These are phyloP conservation scores for Chaetodon trifasciatus DNA, from an alignment of 2,797 vertebrate species.

Conservation along the genomic window DNA sequence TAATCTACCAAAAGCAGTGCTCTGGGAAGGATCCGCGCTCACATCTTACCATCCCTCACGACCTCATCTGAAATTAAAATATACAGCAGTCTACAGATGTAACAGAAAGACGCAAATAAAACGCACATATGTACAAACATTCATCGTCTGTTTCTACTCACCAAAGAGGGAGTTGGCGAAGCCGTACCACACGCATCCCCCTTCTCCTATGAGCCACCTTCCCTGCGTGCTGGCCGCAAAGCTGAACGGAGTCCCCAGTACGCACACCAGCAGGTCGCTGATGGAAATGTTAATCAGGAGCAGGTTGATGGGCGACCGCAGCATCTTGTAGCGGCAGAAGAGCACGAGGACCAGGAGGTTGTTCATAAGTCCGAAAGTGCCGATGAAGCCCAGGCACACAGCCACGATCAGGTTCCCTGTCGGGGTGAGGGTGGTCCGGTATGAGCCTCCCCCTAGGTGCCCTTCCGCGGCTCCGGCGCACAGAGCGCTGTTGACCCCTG, in stretches of 20 bases:
- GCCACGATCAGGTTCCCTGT: constrained; percentile 86
- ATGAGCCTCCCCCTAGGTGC: constrained; percentile 67
- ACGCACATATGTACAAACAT: too few species aligned
- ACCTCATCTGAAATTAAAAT: neutral
- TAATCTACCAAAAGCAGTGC: constrained; percentile 1
- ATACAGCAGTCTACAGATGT: neutral
- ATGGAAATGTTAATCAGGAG: constrained; percentile 89
- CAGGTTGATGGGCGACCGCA: constrained; percentile 90
- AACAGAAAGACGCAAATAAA: neutral
- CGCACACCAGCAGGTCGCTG: constrained; percentile 89
- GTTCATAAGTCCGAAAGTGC: constrained; percentile 84
- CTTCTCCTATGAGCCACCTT: constrained; percentile 87
- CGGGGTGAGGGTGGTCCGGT: constrained; percentile 78
- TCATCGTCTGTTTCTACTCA: constrained; percentile 70
- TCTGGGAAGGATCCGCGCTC: neutral
- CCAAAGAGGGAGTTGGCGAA: constrained; percentile 89
- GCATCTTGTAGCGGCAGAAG: constrained; percentile 86
- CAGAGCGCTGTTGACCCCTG: constrained; percentile 72
- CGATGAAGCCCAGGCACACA: constrained; percentile 86
- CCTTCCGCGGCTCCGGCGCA: constrained; percentile 79
- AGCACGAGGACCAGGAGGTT: constrained; percentile 87
- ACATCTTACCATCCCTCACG: neutral
- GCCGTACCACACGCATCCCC: constrained; percentile 89
- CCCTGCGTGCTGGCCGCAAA: constrained; percentile 89
- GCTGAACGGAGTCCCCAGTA: constrained; percentile 90